Evolutionary conservation across 2,113 vertebrate species (phyloP), one percentile per base, ranked within the genome.

Genomic region (Ondatra zibethicus): DNA sequence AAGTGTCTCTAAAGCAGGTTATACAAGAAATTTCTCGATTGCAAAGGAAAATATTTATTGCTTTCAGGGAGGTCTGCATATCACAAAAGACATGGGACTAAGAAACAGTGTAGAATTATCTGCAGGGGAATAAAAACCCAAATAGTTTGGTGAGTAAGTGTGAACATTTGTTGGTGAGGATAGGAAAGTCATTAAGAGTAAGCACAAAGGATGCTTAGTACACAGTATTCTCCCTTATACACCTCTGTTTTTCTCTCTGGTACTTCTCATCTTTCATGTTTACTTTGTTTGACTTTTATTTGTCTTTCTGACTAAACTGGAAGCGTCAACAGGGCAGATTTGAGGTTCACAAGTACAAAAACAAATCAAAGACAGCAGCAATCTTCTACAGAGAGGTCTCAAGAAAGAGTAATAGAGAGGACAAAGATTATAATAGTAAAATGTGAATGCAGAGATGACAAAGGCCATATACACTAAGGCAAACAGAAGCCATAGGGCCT

Each of bases 391-490:
- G 39, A 89, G 23, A 88, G 5, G 39, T 1, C 47, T 14, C 7
- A 55, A 76, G 13, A 73, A n/a, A 36, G 27, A 29, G 29, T 1
- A 17, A 55, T n/a, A 45, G 36, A 73, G 13, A 82, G 14, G 66
- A 17, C 36, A 16, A 65, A 1, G 13, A 39, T 27, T 25, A 87
- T 21, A 75, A 68, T 6, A 10, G 11, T 39, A 25, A 33, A 16
- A 16, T 23, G 0, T 7, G 12, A 1, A 39, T 36, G 0, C 1
- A 5, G 5, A 9, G 23, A n/a, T 4, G 42, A 5, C 17, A 11
- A 33, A 9, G 17, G 2, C 0, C 36, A 58, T 29, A 10, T 3
- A 45, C 25, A 76, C 0, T 42, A 45, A 33, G 47, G 25, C 65
- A 13, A 39, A 33, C 70, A 42, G 63, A 80, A 77, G 2, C 13